Evolutionary conservation across 2,797 vertebrate species (phyloP), one percentile per base, ranked within the genome.

Genomic region (Acanthornis magna): DNA sequence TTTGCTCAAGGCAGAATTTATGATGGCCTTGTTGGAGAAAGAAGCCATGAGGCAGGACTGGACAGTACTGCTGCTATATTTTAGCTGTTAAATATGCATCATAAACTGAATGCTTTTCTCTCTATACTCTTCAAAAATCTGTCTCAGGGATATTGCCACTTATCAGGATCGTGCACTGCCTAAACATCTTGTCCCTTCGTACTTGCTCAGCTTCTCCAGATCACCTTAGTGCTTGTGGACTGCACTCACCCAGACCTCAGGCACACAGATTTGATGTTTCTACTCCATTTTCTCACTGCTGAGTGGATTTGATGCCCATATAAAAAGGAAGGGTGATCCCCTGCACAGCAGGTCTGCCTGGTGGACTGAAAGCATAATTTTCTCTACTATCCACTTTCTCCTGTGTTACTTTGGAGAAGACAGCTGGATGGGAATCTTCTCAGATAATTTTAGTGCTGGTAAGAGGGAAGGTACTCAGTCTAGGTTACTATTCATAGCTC

Each of bases 1-100:
- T 91, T 95, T 94, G 65, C 90, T 94, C 88, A 76, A 74, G 91
- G 78, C 78, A 91, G 70, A 92, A 97, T 97, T 96, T 97, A 96
- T 93, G 82, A 93, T 77, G 86, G 89, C 29, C 80, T 90, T 77
- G 68, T 40, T 78, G 79, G 84, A 85, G 91, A 90, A 93, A 77
- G 55, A 85, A 91, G 45, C 29, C 60, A 45, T 29, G 13, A 96
- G 63, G 53, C 74, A 95, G 77, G 85, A 78, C 65, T 91, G 70
- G 66, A 90, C 73, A 78, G 47, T 84, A 45, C 30, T 65, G 53
- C n/a, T 83, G 66, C 85, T 93, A 68, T 77, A 91, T 95, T 94
- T 91, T 81, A 82, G 36, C 67, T 84, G n/a, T 80, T 91, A 93
- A 94, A 95, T 93, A 95, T 93, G 43, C 43, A 54, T 88, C 58